Evolutionary conservation across 2,797 vertebrate species (phyloP).

Genomic region (Danionella dracula): DNA sequence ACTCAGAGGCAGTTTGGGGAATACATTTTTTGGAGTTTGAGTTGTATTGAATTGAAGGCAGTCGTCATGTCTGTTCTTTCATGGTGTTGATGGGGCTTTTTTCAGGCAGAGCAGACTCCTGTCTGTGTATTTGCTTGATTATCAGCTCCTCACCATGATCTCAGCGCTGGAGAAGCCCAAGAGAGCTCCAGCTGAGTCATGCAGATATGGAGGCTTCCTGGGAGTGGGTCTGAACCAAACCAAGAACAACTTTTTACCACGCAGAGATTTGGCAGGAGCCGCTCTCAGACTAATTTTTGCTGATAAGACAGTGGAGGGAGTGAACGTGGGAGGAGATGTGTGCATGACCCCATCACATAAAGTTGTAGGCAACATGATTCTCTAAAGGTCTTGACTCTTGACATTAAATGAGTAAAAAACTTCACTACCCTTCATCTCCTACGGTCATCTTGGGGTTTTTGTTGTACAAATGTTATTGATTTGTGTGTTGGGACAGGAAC

Average conservation of each 20-base stretch:
- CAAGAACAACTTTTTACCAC: slow-evolving; percentile 2
- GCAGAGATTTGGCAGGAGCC: background rate
- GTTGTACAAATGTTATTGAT: slow-evolving; percentile 36
- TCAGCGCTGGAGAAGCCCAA: slow-evolving; percentile 79
- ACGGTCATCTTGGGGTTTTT: no score
- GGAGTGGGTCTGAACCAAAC: slow-evolving; percentile 53
- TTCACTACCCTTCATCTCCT: no score
- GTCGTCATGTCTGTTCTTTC: slow-evolving; percentile 77
- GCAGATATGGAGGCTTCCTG: slow-evolving; percentile 76
- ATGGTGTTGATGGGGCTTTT: slow-evolving; percentile 69
- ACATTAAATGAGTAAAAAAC: no score
- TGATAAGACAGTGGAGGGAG: slow-evolving; percentile 11
- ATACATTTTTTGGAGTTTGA: no score
- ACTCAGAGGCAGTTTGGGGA: slow-evolving; percentile 3
- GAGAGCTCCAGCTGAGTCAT: slow-evolving; percentile 63
- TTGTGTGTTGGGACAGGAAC: slow-evolving; percentile 38
- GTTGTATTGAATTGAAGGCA: slow-evolving; percentile 63
- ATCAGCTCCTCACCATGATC: slow-evolving; percentile 70
- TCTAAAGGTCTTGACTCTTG: background rate
- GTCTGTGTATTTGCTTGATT: slow-evolving; percentile 19
- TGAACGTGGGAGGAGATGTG: background rate
- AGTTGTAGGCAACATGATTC: background rate
- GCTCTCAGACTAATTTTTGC: slow-evolving; percentile 5
- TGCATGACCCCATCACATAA: background rate
- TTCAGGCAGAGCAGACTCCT: slow-evolving; percentile 53